phyloP scores from a whole-genome alignment of 2,888 invertebrate species.

The Philereme vetulata region DNA sequence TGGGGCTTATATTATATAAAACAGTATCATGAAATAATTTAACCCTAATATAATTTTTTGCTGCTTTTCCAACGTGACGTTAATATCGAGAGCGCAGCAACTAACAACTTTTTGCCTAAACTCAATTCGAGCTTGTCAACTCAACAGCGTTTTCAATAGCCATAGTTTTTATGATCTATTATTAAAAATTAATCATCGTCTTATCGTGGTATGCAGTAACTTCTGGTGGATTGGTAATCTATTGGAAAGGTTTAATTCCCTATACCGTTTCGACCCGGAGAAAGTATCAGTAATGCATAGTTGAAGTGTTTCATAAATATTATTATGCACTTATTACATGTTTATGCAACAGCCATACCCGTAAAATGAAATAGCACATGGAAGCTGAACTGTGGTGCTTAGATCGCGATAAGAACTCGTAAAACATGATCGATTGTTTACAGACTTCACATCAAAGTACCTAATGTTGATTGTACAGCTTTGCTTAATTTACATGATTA shows the following conservation, averaged over 20 bases:
- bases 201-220: constrained; percentile 15
- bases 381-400: constrained; percentile 50
- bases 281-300: constrained; percentile 47
- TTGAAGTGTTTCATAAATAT: constrained; percentile 45
- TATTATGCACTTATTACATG: constrained; percentile 47
- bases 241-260: constrained; percentile 30
- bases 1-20: too few species aligned
- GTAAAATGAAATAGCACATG: constrained; percentile 59
- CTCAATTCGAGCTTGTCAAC: constrained; percentile 36
- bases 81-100: constrained; percentile 56
- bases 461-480: too few species aligned
- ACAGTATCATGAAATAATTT: too few species aligned
- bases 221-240: constrained; percentile 20
- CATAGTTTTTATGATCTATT: constrained; percentile 37
- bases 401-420: constrained; percentile 61
- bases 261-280: constrained; percentile 35
- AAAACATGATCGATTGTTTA: constrained; percentile 64
- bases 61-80: constrained; percentile 28
- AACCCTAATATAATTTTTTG: neutral
- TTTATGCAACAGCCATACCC: constrained; percentile 51
- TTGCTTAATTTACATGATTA: too few species aligned
- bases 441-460: constrained; percentile 33
- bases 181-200: constrained; percentile 31
- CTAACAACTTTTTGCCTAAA: constrained; percentile 46
- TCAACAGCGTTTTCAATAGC: constrained; percentile 26